Conservation (phyloP, 2,113 vertebrate genomes). For the Gopherus flavomarginatus region DNA sequence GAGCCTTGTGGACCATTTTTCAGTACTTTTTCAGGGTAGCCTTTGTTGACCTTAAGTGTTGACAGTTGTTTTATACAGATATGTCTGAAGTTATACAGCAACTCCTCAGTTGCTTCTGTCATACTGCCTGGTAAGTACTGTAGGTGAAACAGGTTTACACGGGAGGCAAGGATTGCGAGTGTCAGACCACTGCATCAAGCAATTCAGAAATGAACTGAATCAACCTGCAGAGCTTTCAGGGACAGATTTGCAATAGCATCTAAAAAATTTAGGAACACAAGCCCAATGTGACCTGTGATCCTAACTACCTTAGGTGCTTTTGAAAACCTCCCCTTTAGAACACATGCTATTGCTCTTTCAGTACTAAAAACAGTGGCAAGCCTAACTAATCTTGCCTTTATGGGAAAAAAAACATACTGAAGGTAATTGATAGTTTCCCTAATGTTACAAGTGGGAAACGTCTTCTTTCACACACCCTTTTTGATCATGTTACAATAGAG, state of each 20-base stretch:
- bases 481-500: background rate
- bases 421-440: background rate
- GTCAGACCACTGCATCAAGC: background rate
- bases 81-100: background rate
- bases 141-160: background rate
- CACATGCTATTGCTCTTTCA: background rate
- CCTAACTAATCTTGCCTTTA: background rate
- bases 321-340: background rate
- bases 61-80: background rate
- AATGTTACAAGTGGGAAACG: background rate
- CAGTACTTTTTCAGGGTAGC: background rate
- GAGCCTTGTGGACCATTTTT: background rate
- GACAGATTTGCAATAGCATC: background rate
- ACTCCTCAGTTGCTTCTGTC: background rate
- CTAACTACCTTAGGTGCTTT: background rate
- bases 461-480: background rate
- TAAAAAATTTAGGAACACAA: background rate
- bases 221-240: accelerated
- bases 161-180: background rate
- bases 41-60: background rate
- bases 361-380: background rate
- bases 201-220: background rate
- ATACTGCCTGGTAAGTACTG: background rate
- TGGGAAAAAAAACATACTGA: background rate
- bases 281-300: background rate